Evolutionary conservation across 2,797 vertebrate species (phyloP), one percentile per base, ranked within the genome.

Genomic region (Channa striata): DNA sequence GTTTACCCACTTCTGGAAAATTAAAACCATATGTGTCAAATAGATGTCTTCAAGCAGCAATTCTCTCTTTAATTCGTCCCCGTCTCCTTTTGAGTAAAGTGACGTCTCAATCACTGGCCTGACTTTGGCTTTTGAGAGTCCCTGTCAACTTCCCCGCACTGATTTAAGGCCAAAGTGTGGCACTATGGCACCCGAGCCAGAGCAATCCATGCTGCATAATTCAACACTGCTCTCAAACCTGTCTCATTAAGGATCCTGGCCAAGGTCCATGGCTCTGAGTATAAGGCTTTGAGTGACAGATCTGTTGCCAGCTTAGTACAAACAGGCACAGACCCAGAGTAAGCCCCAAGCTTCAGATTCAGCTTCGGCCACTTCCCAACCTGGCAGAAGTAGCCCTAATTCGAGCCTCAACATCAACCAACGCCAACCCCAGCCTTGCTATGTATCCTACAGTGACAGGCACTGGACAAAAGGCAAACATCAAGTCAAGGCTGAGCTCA

Each of bases 181-280:
- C 68, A 77, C 67, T 19, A 72, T 76, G 70, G 77, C 77, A 68
- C 74, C 79, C 33, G 46, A 87, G 81, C 77, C 69, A 59, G 75
- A 71, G 81, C 77, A 72, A 88, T 82, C 83, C 77, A 57, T 84
- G 84, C 81, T 90, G 81, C 87, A 90, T 93, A 91, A 93, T 92
- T 93, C 89, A 93, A 71, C 77, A 50, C 58, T 37, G 82, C 86
- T 86, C 87, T 83, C 77, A 84, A 86, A 89, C 83, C 84, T 78
- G 89, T 91, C 91, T 93, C 90, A 88, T 93, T 93, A 92, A 85
- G 75, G 82, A 73, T 67, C 85, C 87, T 90, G 88, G 89, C 87
- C 36, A 46, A 77, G 72, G 78, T 87, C 90, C 71, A 86, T 20
- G 47, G 49, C 77, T 85, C 72, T 16, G 63, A 82, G 69, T 77